Evolutionary conservation across 2,797 vertebrate species (phyloP).

Genomic region (Sciaenops ocellatus): DNA sequence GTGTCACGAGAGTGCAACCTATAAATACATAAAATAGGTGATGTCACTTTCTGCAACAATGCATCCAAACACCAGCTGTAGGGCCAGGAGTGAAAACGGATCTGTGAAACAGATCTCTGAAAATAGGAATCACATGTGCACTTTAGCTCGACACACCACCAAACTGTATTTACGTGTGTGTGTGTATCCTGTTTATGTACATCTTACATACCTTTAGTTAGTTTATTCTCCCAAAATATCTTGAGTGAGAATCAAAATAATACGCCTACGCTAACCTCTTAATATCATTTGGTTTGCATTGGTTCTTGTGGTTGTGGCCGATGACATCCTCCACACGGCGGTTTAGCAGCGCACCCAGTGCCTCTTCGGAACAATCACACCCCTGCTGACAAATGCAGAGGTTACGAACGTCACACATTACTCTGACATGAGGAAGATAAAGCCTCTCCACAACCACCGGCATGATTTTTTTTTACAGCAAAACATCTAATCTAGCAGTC

Average conservation of each 20-base stretch:
- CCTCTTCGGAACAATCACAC: slow-evolving; percentile 27
- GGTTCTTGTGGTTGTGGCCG: slow-evolving; percentile 35
- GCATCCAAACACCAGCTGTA: slow-evolving; percentile 60
- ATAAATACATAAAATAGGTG: slow-evolving; percentile 72
- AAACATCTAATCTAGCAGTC: slow-evolving; percentile 31
- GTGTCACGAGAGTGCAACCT: slow-evolving; percentile 65
- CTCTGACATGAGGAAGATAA: slow-evolving; percentile 29
- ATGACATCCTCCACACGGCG: slow-evolving; percentile 53
- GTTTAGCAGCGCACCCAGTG: slow-evolving; percentile 8
- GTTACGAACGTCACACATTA: slow-evolving; percentile 2
- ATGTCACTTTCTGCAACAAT: slow-evolving; percentile 69
- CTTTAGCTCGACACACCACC: slow-evolving; percentile 18
- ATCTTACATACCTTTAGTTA: slow-evolving; percentile 9
- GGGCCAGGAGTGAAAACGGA: slow-evolving; percentile 47
- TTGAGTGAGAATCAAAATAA: slow-evolving; percentile 31
- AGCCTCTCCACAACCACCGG: slow-evolving; percentile 23
- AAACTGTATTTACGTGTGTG: background rate
- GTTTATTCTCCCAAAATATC: slow-evolving; percentile 31
- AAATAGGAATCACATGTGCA: slow-evolving; percentile 56
- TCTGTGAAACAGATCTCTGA: slow-evolving; percentile 46
- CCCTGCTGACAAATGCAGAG: slow-evolving; percentile 12
- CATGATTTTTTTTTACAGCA: slow-evolving; percentile 19
- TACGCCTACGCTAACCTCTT: background rate
- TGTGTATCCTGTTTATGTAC: slow-evolving; percentile 9
- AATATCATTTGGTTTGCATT: background rate